These are phyloP conservation scores for Echiichthys vipera DNA, from an alignment of 2,797 vertebrate species.

Conservation along the genomic window DNA sequence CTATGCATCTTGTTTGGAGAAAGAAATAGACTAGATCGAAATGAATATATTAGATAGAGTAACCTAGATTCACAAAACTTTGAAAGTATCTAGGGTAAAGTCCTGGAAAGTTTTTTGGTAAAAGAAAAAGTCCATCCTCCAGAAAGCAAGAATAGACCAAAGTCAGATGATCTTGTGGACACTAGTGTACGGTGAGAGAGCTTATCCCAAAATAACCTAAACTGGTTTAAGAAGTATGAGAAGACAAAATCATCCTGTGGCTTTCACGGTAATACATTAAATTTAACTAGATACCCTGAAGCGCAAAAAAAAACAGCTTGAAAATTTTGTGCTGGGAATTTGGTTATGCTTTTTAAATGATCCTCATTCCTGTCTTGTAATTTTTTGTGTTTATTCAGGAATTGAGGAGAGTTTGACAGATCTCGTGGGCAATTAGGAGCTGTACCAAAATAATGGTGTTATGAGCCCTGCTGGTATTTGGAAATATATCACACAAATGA, in stretches of 20 bases:
- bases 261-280: neutral
- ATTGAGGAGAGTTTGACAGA: conserved; percentile 12
- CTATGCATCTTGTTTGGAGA: neutral
- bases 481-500: conserved; percentile 12
- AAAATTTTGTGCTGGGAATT: neutral
- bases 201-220: neutral
- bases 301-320: neutral
- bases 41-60: no score
- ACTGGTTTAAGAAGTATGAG: neutral
- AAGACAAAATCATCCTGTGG: neutral
- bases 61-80: neutral
- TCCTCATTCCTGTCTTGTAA: conserved; percentile 5
- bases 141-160: neutral
- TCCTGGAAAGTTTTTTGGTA: neutral
- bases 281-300: neutral
- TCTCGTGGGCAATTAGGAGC: conserved; percentile 6
- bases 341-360: neutral
- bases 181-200: neutral
- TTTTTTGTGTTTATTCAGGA: conserved; percentile 22
- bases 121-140: neutral
- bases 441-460: conserved; percentile 26
- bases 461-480: neutral
- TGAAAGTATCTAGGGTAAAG: neutral
- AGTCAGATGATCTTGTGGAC: neutral
- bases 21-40: no score